Evolutionary conservation across 2,113 vertebrate genomes (phyloP).

Genomic region (human (Homo sapiens)): GRCh38 chr16:21628001-21628500

Average conservation of each 20-base stretch:
- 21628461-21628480: too few species aligned
- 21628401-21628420: background rate
- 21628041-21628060: background rate
- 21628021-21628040: background rate
- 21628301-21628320: background rate
- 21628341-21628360: background rate
- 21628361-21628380: background rate
- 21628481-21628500: background rate
- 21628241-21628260: background rate
- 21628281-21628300: background rate
- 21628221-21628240: background rate
- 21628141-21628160: background rate
- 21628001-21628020: background rate
- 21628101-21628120: background rate
- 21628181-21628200: background rate
- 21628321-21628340: background rate
- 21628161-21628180: background rate
- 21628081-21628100: background rate
- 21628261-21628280: background rate
- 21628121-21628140: background rate
- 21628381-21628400: background rate
- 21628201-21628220: background rate
- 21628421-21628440: background rate
- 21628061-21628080: background rate
- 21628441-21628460: too few species aligned